phyloP scores from a whole-genome alignment of 2,113 vertebrate species.

The Neolamprologus cancellatus region DNA sequence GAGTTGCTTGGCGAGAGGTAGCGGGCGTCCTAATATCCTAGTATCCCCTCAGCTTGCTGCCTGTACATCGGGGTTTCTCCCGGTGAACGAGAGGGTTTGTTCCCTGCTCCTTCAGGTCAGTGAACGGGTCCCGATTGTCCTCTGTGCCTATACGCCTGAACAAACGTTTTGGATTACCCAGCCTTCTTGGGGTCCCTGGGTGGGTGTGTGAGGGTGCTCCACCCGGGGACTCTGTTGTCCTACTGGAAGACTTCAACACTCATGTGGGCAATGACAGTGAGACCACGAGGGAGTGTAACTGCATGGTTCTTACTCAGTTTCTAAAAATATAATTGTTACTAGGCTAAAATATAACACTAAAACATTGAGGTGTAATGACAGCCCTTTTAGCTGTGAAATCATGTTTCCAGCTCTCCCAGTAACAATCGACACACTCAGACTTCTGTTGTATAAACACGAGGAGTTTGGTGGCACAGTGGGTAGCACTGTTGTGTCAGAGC shows the following conservation, averaged over 20 bases:
- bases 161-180: accelerated
- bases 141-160: not conserved
- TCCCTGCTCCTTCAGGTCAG: not conserved
- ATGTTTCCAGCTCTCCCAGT: not conserved
- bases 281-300: not conserved
- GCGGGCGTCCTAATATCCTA: accelerated
- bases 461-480: not conserved
- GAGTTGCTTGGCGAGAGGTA: not conserved
- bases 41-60: not conserved
- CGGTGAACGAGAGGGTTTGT: not conserved
- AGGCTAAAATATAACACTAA: not conserved
- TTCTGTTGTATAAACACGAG: not conserved
- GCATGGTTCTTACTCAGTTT: not conserved
- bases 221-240: not conserved
- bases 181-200: not conserved
- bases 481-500: not conserved
- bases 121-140: not conserved
- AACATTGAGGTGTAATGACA: not conserved
- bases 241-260: not conserved
- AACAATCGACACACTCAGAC: not conserved
- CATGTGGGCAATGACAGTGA: not conserved
- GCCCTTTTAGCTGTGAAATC: not conserved
- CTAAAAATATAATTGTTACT: not conserved
- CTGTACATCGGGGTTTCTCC: not conserved
- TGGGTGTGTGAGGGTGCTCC: not conserved